A percentile compares a stretch with the other conserved stretches of the same genome.
These are phyloP conservation scores for Heliconius melpomene DNA, from an alignment of 1,140 invertebrate genomes.

Conservation along the genomic window DNA sequence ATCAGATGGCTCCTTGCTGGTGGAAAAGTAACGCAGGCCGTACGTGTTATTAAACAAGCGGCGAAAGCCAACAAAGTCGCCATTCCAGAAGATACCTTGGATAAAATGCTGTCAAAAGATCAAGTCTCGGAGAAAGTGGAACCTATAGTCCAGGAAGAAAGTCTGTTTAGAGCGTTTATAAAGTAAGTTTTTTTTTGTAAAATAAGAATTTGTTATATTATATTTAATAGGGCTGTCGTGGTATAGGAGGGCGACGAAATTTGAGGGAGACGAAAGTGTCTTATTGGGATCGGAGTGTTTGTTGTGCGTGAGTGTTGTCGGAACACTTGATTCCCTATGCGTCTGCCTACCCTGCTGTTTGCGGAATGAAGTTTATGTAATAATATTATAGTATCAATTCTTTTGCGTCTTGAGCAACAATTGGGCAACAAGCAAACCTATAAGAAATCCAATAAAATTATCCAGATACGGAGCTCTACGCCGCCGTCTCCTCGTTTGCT, in stretches of 20 bases:
- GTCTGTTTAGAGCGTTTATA: slow-evolving; percentile 58
- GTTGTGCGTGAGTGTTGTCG: no score
- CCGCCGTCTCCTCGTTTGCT: slow-evolving; percentile 61
- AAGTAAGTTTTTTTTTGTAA: slow-evolving; percentile 51
- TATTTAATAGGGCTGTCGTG: no score
- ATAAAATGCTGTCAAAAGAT: slow-evolving; percentile 65
- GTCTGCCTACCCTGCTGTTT: no score
- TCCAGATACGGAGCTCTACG: slow-evolving; percentile 64
- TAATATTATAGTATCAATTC: no score
- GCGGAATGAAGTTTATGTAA: no score
- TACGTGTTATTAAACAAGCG: slow-evolving; percentile 83
- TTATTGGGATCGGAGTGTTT: no score
- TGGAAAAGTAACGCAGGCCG: slow-evolving; percentile 84
- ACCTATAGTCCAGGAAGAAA: slow-evolving; percentile 54
- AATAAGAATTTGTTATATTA: no score
- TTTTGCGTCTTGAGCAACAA: no score
- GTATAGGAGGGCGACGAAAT: no score
- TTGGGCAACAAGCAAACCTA: not conserved
- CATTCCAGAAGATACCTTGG: slow-evolving; percentile 81
- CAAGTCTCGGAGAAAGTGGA: slow-evolving; percentile 49
- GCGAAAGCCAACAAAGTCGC: slow-evolving; percentile 84
- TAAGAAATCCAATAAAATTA: not conserved
- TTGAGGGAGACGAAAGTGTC: no score
- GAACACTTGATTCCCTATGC: no score
- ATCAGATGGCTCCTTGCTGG: slow-evolving; percentile 89